Evolutionary conservation across 2,113 vertebrate genomes (phyloP), one percentile per base, ranked within the genome.

Genomic region (Todiramphus chloris): DNA sequence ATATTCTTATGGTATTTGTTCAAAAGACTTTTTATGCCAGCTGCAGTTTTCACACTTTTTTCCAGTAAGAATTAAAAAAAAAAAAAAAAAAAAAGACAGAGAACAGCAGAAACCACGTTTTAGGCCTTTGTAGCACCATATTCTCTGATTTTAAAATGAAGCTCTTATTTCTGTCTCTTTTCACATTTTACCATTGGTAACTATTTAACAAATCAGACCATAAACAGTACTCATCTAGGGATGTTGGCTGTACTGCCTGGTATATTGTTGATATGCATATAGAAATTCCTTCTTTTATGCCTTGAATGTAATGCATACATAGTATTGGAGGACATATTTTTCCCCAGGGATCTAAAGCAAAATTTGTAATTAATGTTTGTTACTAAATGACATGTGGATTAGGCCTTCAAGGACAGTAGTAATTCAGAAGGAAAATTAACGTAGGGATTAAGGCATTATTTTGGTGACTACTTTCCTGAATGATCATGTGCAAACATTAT

Each of bases 1-100:
- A 96, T 87, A 95, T 91, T 89, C 89, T 93, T 69, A 28, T 76
- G 53, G 56, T 91, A 70, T 93, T 96, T 92, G 43, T 93, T 95
- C 66, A 84, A 87, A 58, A 76, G 33, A 64, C 21, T 72, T 78
- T 94, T 81, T 60, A 78, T 79, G 41, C 77, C 83, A 94, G 77
- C 83, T 95, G 77, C 88, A 90, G 73, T 89, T 92, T 89, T 79
- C 89, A 76, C 58, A 84, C 33, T 87, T 63, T 63, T 53, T 92
- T 91, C 62, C 64, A 92, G 58, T 66, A 89, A 86, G 33, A 89
- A 72, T 43, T 15, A 53, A 15, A 8, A 16, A 55, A 53, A 19
- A 25, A 27, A 53, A 21, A 33, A 11, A 24, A 35, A 33, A 51
- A 51, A 7, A 53, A 28, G 14, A 30, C 28, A 67, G 4, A 91